Percentiles rank a stretch among this genome's conserved stretches.
Evolutionary conservation across 2,113 vertebrate species (phyloP).

Genomic region (Athene cunicularia): DNA sequence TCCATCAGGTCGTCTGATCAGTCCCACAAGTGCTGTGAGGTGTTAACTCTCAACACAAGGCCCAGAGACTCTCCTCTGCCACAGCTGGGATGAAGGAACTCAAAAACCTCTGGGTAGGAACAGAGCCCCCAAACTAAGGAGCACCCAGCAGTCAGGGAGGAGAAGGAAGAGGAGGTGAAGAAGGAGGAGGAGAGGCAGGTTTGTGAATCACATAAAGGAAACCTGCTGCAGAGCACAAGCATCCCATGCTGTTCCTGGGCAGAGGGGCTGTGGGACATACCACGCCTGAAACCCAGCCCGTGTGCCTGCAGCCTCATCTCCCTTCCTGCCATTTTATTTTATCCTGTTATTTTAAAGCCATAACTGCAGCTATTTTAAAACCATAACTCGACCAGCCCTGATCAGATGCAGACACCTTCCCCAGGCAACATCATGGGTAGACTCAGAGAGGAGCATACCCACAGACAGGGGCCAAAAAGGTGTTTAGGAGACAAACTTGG

Average conservation of each 20-base stretch:
- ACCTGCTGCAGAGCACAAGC: fast-evolving
- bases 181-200: background rate
- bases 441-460: background rate
- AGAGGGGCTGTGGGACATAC: background rate
- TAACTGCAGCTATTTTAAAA: background rate
- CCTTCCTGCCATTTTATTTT: background rate
- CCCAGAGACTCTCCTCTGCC: background rate
- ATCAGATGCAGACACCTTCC: background rate
- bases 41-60: background rate
- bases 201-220: background rate
- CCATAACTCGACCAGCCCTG: background rate
- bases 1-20: background rate
- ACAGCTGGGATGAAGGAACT: background rate
- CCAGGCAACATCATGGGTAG: background rate
- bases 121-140: background rate
- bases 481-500: background rate
- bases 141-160: background rate
- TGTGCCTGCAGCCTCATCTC: background rate
- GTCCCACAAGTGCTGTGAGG: background rate
- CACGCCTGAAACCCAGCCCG: background rate
- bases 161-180: background rate
- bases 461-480: background rate
- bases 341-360: background rate
- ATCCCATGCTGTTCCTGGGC: background rate
- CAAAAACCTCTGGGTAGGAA: background rate